Conservation (phyloP, 2,113 vertebrate genomes). For the Hoplias malabaricus region DNA sequence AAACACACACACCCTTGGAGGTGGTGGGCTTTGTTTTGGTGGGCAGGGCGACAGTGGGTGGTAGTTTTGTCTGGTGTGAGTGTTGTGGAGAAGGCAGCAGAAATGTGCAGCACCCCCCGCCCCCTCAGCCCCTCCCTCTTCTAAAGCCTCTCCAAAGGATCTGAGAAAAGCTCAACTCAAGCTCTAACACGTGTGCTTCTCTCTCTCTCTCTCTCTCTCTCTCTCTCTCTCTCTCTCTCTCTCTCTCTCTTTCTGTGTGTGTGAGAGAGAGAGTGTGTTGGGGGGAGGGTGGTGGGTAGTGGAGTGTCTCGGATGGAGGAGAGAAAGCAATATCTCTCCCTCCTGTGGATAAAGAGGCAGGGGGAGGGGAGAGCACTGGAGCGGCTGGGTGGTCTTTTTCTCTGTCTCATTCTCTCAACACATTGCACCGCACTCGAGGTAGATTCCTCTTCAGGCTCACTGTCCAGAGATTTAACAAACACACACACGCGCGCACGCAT, state of each 20-base stretch:
- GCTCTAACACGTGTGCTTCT: constrained; percentile 72
- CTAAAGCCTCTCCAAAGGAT: constrained; percentile 68
- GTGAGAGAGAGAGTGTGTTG: constrained; percentile 33
- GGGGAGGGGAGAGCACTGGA: constrained; percentile 48
- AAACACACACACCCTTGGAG: constrained; percentile 24
- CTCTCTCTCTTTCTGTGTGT: too few relatives aligned
- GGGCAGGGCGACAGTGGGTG: constrained; percentile 41
- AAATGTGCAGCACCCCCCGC: constrained; percentile 45
- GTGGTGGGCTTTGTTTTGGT: constrained; percentile 36
- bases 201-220: too few relatives aligned
- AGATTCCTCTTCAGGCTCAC: constrained; percentile 16
- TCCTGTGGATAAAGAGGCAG: constrained; percentile 59
- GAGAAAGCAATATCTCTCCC: constrained; percentile 65
- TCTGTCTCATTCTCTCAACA: constrained; percentile 35
- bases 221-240: too few relatives aligned
- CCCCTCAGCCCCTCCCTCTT: constrained; percentile 24
- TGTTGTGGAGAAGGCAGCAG: constrained; percentile 60
- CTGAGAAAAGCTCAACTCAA: constrained; percentile 69
- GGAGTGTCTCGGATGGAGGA: constrained; percentile 47
- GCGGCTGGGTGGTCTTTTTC: constrained; percentile 51
- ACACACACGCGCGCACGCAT: too few relatives aligned
- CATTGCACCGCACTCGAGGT: constrained; percentile 25
- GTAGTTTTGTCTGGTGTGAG: constrained; percentile 62
- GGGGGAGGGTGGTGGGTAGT: constrained; percentile 45
- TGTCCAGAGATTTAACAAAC: not conserved